Conservation (phyloP, 2,797 vertebrate genomes). For the Pipistrellus kuhlii region DNA sequence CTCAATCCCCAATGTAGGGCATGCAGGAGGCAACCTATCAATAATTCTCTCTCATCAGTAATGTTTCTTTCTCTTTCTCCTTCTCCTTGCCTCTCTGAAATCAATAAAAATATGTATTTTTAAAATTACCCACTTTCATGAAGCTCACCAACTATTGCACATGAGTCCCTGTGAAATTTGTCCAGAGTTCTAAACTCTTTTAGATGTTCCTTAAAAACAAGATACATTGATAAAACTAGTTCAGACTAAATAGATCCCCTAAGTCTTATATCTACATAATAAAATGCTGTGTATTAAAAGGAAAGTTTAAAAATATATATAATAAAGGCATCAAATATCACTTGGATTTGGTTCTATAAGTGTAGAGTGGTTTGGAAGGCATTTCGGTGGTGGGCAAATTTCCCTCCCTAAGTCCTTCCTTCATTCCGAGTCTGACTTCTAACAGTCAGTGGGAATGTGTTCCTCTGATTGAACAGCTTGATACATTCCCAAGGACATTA, state of each 20-base stretch:
- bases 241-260: neutral
- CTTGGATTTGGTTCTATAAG: neutral
- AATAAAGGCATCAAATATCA: neutral
- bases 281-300: neutral
- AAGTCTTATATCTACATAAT: neutral
- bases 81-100: too few species aligned
- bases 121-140: neutral
- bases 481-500: neutral
- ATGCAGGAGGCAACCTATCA: too few species aligned
- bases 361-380: neutral
- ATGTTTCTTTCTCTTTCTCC: too few species aligned
- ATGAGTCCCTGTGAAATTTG: neutral
- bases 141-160: neutral
- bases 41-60: too few species aligned
- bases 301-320: neutral
- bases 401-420: neutral
- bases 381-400: neutral
- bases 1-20: too few species aligned
- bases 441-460: neutral
- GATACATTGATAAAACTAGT: neutral
- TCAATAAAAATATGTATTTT: neutral
- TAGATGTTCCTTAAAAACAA: conserved; percentile 43
- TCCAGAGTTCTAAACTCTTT: neutral
- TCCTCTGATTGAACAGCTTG: neutral
- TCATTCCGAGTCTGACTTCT: neutral